Evolutionary conservation across 2,888 invertebrate genomes (phyloP).

Genomic region (Mamestra brassicae): DNA sequence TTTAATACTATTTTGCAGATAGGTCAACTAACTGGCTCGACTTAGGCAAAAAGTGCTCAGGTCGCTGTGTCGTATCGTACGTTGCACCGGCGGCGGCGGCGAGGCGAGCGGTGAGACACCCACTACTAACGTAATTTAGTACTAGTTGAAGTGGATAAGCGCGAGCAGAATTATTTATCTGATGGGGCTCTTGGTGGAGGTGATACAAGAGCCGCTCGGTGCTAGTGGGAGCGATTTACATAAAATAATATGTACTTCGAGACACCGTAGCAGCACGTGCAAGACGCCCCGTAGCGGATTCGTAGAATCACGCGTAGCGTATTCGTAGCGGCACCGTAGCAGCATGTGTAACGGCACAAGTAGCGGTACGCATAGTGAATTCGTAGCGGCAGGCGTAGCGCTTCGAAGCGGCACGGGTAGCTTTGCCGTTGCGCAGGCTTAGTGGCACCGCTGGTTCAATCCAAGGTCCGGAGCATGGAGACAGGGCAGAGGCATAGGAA

Average conservation of each 20-base stretch:
- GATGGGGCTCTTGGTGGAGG: conserved; percentile 70
- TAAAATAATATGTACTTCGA: conserved; percentile 39
- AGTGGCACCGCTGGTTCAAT: not conserved
- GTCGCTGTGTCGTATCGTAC: conserved; percentile 67
- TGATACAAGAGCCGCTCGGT: conserved; percentile 59
- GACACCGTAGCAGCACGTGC: conserved; percentile 1
- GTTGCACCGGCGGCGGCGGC: conserved; percentile 60
- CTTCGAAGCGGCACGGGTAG: too few species aligned
- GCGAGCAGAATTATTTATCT: conserved; percentile 83
- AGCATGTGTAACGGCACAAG: not conserved
- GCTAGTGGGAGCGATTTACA: conserved; percentile 55
- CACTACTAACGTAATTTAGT: conserved; percentile 82
- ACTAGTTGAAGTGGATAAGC: conserved; percentile 80
- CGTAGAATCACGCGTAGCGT: not conserved
- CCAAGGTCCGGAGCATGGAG: too few species aligned
- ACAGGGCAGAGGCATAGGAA: too few species aligned
- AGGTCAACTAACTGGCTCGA: conserved; percentile 61
- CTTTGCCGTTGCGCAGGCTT: too few species aligned
- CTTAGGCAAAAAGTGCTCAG: conserved; percentile 69
- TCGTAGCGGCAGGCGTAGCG: not conserved
- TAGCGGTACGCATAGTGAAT: too few species aligned
- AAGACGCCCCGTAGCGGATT: not conserved
- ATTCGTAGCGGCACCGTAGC: not conserved
- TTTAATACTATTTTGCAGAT: conserved; percentile 62
- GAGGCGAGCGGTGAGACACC: conserved; percentile 70